Evolutionary conservation across 2,888 invertebrate species (phyloP).

Genomic region (Drosophila vallismaia): DNA sequence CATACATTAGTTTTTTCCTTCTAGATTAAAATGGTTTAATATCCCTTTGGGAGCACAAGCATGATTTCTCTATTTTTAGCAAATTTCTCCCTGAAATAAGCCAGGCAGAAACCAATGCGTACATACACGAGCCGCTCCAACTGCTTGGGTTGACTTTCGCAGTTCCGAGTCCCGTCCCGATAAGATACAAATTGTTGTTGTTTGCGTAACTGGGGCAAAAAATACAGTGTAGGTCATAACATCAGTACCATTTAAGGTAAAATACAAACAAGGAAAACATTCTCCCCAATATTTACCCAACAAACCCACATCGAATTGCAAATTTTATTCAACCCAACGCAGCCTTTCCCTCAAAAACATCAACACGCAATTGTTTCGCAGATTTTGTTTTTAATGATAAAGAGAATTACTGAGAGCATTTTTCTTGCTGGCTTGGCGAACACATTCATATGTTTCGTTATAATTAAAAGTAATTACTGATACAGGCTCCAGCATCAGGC

Average conservation of each 20-base stretch:
- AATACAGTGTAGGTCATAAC: not conserved
- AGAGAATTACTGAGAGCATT: slow-evolving; percentile 52
- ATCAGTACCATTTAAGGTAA: too few relatives aligned
- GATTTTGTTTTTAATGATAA: slow-evolving; percentile 55
- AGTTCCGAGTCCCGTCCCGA: slow-evolving; percentile 8
- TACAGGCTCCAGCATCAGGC: slow-evolving; percentile 61
- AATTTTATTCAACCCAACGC: slow-evolving; percentile 28
- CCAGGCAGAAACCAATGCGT: slow-evolving; percentile 3
- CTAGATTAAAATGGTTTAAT: not conserved
- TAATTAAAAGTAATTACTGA: slow-evolving; percentile 59
- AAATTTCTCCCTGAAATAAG: not conserved
- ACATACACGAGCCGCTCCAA: slow-evolving; percentile 7
- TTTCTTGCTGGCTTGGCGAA: slow-evolving; percentile 46
- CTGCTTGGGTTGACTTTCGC: slow-evolving; percentile 6
- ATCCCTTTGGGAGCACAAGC: not conserved
- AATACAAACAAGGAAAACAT: too few relatives aligned
- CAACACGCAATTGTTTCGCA: slow-evolving; percentile 29
- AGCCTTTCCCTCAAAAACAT: slow-evolving; percentile 12
- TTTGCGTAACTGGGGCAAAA: not conserved
- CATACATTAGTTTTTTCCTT: too few relatives aligned
- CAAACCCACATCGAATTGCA: slow-evolving; percentile 13
- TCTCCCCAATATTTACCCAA: slow-evolving; percentile 3
- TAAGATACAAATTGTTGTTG: slow-evolving; percentile 8
- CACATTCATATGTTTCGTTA: slow-evolving; percentile 60
- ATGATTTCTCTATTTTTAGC: slow-evolving; percentile 15